Percentiles rank a stretch among this genome's conserved stretches.
Evolutionary conservation across 1,140 invertebrate species (phyloP).

Genomic region (Elymnias hypermnestra): DNA sequence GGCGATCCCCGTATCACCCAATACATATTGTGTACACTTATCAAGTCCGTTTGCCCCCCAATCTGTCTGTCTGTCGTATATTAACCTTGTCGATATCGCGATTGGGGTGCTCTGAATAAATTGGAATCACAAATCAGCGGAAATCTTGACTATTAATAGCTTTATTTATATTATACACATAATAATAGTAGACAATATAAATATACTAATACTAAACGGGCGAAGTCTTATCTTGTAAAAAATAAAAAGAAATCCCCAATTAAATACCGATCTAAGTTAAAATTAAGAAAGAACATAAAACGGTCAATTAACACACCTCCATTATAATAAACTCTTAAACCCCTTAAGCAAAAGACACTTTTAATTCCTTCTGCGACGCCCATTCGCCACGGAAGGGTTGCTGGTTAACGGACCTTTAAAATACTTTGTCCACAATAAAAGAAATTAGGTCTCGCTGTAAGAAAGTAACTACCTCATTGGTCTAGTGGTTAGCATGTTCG

Average conservation of each 20-base stretch:
- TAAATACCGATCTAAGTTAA: too few relatives aligned
- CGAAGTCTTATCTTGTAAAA: too few relatives aligned
- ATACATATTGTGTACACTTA: conserved; percentile 14
- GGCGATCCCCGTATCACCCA: not conserved
- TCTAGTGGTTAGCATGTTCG: not conserved
- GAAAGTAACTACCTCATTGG: conserved; percentile 2
- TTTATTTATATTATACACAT: too few relatives aligned
- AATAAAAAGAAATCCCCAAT: too few relatives aligned
- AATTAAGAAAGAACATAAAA: conserved; percentile 14
- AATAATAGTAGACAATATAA: too few relatives aligned
- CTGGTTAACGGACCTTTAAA: conserved; percentile 30
- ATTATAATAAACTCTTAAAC: conserved; percentile 32
- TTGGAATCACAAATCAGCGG: conserved; percentile 29
- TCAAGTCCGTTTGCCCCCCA: conserved; percentile 16
- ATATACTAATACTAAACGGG: too few relatives aligned
- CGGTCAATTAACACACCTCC: conserved; percentile 22
- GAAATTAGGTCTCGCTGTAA: conserved; percentile 16
- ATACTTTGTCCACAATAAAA: conserved; percentile 25
- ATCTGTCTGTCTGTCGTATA: conserved; percentile 11
- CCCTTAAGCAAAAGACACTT: conserved; percentile 25
- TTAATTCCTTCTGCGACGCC: conserved; percentile 30
- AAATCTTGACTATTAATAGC: conserved; percentile 4
- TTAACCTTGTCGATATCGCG: conserved; percentile 36
- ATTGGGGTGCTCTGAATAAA: conserved; percentile 22
- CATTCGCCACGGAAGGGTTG: conserved; percentile 38